Conservation (phyloP, 2,797 vertebrate genomes). For the Dromococcyx pavoninus region DNA sequence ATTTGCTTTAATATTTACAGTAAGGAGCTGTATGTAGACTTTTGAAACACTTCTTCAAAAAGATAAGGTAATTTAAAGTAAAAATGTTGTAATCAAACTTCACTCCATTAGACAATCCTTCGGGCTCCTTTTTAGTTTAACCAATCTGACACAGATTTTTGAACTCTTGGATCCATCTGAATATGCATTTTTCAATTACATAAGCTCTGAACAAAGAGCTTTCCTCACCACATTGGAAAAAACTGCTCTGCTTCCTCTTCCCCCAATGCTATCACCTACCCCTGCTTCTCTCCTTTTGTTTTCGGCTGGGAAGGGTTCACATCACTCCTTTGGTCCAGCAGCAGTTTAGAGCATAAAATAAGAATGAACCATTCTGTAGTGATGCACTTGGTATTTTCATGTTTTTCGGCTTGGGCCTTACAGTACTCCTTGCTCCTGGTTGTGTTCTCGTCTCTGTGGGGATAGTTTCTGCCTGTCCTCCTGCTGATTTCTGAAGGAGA, state of each 20-base stretch:
- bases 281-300: background rate
- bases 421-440: rapidly evolving
- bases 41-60: background rate
- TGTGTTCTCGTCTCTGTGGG: background rate
- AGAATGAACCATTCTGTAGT: rapidly evolving
- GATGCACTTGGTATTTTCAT: background rate
- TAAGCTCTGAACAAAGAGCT: background rate
- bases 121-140: background rate
- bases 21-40: background rate
- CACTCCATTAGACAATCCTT: background rate
- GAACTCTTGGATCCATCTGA: background rate
- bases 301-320: background rate
- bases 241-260: background rate
- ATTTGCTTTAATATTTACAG: background rate
- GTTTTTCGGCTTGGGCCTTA: background rate
- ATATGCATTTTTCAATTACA: conserved; percentile 5
- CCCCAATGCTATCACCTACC: rapidly evolving
- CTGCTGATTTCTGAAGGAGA: conserved; percentile 40
- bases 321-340: background rate
- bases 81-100: background rate
- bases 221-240: background rate
- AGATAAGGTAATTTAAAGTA: background rate
- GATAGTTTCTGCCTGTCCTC: background rate
- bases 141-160: background rate
- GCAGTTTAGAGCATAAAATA: background rate